phyloP scores from a whole-genome alignment of 2,888 invertebrate species.

The Melieria picta region DNA sequence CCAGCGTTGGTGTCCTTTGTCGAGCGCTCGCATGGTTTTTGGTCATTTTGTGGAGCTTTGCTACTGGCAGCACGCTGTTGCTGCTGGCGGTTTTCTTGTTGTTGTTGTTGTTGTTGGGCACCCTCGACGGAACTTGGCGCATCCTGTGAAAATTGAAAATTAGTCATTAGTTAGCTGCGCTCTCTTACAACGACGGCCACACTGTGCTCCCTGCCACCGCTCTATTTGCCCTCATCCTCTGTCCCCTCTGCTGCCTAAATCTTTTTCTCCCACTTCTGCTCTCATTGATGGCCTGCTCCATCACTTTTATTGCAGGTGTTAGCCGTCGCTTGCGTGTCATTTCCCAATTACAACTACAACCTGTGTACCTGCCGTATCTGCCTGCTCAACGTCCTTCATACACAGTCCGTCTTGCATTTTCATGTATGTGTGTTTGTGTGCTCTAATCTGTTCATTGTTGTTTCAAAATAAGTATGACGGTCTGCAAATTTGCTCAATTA shows the following conservation, averaged over 20 bases:
- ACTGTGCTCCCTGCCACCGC: too few species aligned
- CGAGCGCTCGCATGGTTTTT: not conserved
- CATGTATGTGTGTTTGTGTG: not conserved
- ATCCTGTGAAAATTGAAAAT: slow-evolving; percentile 25
- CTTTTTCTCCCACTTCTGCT: too few species aligned
- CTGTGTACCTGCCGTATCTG: slow-evolving; percentile 13
- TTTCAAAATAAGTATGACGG: slow-evolving; percentile 21
- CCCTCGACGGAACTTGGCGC: slow-evolving; percentile 7
- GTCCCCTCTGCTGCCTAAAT: too few species aligned
- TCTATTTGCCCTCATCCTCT: too few species aligned
- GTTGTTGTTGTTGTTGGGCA: slow-evolving; percentile 17
- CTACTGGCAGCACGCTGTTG: slow-evolving; percentile 6
- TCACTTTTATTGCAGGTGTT: not conserved
- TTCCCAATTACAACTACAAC: not conserved
- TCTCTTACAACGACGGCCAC: too few species aligned
- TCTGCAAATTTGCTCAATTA: slow-evolving; percentile 34
- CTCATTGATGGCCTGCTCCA: too few species aligned
- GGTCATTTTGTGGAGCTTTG: slow-evolving; percentile 23
- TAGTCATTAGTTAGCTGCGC: too few species aligned
- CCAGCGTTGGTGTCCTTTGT: slow-evolving; percentile 11
- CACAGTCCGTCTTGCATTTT: not conserved
- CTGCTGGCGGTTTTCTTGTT: slow-evolving; percentile 17
- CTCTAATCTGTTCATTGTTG: slow-evolving; percentile 23
- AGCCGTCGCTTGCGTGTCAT: not conserved
- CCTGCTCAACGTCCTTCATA: not conserved